Base-by-base conservation (phyloP, 92 coral and sea anemone species). In the Epizoanthus ramosus region DNA sequence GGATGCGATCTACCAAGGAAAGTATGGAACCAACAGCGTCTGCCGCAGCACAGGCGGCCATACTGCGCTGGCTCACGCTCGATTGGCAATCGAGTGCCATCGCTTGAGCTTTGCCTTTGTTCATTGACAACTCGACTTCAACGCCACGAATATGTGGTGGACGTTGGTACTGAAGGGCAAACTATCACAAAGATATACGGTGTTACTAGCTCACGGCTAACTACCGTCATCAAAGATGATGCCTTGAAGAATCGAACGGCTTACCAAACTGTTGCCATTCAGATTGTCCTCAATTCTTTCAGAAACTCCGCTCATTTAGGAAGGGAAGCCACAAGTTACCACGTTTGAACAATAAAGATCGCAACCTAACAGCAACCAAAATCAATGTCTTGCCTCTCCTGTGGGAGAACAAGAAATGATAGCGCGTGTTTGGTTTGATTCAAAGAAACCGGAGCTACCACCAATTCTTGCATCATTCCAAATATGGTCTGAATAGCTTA, bases 201-300 rank as follows among this genome's bases (percentile, higher is more conserved):
- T 10, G 14, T 13, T 50, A 12, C 3, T 2, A 10, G 14, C 54
- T 50, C 54, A 50, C 41, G 57, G 74, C 93, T 95, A 95, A 89
- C 98, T 93, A 57, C 97, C 98, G 67, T 95, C 98, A 93, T 95
- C 98, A 84, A 91, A 90, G 66, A 93, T 93, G 84, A 95, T 85
- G 89, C 80, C 90, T 64, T 82, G 84, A 50, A 93, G 17, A 33
- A 67, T 3, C 18, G 8, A 31, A 43, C 82, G 67, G 79, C 79
- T 79, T 54, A 75, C 75, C 16, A 71, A 73, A 10, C 71, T 80
- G 71, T 89, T 86, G 88, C 93, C 93, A 92, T 92, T 91, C 86
- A 86, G 84, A 73, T 84, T 91, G 89, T 84, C 91, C 88, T 75
- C 87, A 14, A 63, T 41, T 72, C 69, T 71, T 54, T 81, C 85